Percentiles rank a stretch among this genome's conserved stretches.
Evolutionary conservation across 2,113 vertebrate species (phyloP).

Genomic region (Phasianus colchicus): DNA sequence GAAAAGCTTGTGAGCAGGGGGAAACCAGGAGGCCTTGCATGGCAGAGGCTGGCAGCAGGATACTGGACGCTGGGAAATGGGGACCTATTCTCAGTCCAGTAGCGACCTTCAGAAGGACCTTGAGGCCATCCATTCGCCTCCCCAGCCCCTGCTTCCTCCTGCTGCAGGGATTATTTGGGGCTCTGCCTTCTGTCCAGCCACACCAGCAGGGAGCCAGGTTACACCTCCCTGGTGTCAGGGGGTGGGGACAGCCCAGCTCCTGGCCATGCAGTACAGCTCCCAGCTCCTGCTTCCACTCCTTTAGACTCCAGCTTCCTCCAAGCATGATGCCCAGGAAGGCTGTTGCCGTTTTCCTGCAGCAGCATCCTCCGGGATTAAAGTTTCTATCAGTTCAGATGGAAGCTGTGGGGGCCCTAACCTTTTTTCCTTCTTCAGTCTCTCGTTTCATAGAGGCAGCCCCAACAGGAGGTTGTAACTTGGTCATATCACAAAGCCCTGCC

Average conservation of each 20-base stretch:
- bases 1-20: not conserved
- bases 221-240: not conserved
- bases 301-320: not conserved
- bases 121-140: not conserved
- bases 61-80: slow-evolving; percentile 23
- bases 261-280: not conserved
- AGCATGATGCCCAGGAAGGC: not conserved
- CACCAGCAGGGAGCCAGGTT: not conserved
- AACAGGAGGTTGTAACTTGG: not conserved
- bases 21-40: slow-evolving; percentile 29
- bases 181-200: not conserved
- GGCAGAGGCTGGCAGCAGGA: not conserved
- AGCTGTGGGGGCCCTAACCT: not conserved
- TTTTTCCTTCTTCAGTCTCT: not conserved
- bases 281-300: not conserved
- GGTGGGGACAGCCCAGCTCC: not conserved
- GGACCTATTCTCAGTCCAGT: not conserved
- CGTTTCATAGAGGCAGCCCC: not conserved
- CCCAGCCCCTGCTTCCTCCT: not conserved
- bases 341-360: not conserved
- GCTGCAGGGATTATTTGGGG: fast-evolving
- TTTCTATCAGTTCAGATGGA: slow-evolving; percentile 13
- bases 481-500: not conserved
- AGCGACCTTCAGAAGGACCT: not conserved
- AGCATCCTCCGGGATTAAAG: not conserved